Evolutionary conservation across 2,888 invertebrate species (phyloP).

Genomic region (Graphium colonna): DNA sequence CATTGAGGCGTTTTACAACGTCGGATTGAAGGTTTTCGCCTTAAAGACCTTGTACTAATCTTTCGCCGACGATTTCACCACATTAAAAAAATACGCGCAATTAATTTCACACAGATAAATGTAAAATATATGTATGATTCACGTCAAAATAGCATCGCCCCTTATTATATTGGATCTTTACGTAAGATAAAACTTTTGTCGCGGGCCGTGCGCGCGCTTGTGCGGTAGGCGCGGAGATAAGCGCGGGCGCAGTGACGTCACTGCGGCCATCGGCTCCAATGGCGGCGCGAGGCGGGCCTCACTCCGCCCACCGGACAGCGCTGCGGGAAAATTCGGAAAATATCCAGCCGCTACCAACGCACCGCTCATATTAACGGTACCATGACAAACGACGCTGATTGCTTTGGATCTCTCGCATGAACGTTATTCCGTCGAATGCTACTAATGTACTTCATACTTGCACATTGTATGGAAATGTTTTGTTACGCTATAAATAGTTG

Average conservation of each 20-base stretch:
- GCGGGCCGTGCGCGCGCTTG: constrained; percentile 27
- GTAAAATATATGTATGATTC: too few species aligned
- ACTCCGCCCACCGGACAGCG: constrained; percentile 60
- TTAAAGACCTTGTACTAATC: too few species aligned
- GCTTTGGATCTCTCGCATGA: constrained; percentile 13
- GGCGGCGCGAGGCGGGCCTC: constrained; percentile 61
- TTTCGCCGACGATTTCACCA: too few species aligned
- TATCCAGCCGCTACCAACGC: constrained; percentile 12
- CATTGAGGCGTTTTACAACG: too few species aligned
- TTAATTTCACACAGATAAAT: too few species aligned
- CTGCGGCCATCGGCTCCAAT: constrained; percentile 63
- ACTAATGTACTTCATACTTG: too few species aligned
- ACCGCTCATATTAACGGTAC: constrained; percentile 14
- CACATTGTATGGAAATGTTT: too few species aligned
- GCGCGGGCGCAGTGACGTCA: constrained; percentile 67
- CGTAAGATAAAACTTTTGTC: constrained; percentile 17
- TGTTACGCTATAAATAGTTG: too few species aligned
- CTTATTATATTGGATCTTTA: background rate
- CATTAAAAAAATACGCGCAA: too few species aligned
- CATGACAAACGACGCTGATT: constrained; percentile 14
- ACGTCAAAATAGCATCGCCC: background rate
- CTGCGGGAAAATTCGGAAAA: constrained; percentile 65
- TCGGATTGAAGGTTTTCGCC: too few species aligned
- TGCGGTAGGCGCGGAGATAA: constrained; percentile 42
- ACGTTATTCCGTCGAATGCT: constrained; percentile 1